Conservation (phyloP, 2,113 vertebrate genomes). For the Ameiurus melas region DNA sequence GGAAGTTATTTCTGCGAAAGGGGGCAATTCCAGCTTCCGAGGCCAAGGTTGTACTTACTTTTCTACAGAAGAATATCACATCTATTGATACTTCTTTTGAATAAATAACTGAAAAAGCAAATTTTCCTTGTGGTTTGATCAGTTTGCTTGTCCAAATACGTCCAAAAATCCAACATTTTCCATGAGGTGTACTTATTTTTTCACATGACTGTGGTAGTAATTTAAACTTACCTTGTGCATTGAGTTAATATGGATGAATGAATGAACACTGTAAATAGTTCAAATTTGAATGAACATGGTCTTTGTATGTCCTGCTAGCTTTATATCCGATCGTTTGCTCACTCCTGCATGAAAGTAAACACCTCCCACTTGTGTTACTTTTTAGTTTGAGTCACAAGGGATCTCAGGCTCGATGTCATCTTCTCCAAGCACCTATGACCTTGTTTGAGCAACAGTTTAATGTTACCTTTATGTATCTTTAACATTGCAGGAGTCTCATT, state of each 20-base stretch:
- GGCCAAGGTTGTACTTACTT: too few relatives aligned
- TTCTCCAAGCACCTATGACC: neutral
- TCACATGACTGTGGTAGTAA: neutral
- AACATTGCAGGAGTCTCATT: neutral
- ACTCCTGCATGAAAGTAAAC: neutral
- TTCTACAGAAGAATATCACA: too few relatives aligned
- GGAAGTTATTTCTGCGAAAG: too few relatives aligned
- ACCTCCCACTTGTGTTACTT: neutral
- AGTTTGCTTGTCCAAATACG: too few relatives aligned
- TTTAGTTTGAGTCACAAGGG: too few relatives aligned
- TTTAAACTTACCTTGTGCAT: neutral
- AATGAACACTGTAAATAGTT: neutral
- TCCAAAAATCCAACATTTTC: too few relatives aligned
- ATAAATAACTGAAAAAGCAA: too few relatives aligned
- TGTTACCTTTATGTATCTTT: neutral
- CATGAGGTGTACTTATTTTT: too few relatives aligned
- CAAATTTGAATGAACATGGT: neutral
- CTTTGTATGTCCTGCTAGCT: neutral
- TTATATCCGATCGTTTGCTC: neutral
- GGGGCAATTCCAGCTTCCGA: too few relatives aligned
- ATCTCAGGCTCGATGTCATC: neutral
- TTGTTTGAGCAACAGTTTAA: neutral
- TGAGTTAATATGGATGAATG: neutral
- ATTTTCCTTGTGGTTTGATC: too few relatives aligned
- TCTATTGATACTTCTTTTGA: too few relatives aligned